phyloP scores from a whole-genome alignment of 2,888 invertebrate species.

The Ephialtes manifestator region DNA sequence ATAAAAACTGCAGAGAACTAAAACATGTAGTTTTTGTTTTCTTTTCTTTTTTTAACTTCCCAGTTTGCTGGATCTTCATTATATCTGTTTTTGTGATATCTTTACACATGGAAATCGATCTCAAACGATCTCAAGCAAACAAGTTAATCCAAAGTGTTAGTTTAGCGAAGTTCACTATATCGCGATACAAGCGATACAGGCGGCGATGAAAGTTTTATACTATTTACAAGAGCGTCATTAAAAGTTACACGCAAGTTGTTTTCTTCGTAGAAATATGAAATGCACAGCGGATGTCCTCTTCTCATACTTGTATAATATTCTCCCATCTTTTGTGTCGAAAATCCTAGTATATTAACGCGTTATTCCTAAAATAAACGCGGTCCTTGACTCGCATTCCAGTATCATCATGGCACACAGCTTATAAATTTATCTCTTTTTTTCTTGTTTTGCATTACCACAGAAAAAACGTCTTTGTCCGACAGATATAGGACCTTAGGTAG shows the following conservation, averaged over 20 bases:
- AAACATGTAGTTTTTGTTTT: slow-evolving; percentile 9
- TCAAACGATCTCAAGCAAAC: background rate
- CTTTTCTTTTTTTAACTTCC: background rate
- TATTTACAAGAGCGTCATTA: slow-evolving; percentile 69
- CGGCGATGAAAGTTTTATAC: slow-evolving; percentile 55
- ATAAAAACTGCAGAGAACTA: background rate
- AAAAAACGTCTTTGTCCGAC: slow-evolving; percentile 27
- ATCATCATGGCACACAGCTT: slow-evolving; percentile 56
- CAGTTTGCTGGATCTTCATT: background rate
- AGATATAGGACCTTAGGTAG: slow-evolving; percentile 62
- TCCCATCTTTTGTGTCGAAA: slow-evolving; percentile 18
- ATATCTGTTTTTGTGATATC: background rate
- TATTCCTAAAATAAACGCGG: slow-evolving; percentile 7
- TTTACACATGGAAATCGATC: background rate
- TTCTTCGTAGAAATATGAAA: slow-evolving; percentile 64
- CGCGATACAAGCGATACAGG: slow-evolving; percentile 62
- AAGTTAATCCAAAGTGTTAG: background rate
- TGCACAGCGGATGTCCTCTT: slow-evolving; percentile 55
- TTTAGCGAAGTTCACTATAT: slow-evolving; percentile 40
- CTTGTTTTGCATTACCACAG: slow-evolving; percentile 26
- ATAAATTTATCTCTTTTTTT: slow-evolving; percentile 26
- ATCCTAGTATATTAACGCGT: slow-evolving; percentile 25
- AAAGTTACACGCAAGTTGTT: slow-evolving; percentile 57
- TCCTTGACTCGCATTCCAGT: slow-evolving; percentile 20
- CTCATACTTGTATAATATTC: slow-evolving; percentile 40